These are phyloP conservation scores for Diadumene lineata DNA, from an alignment of 92 coral and sea anemone species.

Conservation along the genomic window DNA sequence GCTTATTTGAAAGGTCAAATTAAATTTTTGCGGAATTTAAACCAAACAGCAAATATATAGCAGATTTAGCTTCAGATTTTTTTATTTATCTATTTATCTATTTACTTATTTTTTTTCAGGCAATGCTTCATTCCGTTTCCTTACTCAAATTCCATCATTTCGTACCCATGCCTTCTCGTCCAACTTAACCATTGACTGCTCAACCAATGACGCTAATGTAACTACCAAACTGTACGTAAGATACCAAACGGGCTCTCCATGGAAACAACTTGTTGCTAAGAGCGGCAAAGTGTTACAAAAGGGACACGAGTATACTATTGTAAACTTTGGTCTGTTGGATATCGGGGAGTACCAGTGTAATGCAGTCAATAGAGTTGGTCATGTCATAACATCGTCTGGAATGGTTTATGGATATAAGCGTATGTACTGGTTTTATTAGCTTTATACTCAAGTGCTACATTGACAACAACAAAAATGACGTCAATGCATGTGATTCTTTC, in stretches of 20 bases:
- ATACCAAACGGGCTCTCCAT: neutral
- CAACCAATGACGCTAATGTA: constrained; percentile 17
- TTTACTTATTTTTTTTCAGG: neutral
- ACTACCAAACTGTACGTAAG: constrained; percentile 12
- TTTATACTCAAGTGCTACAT: no score
- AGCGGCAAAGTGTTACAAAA: neutral
- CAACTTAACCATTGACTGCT: constrained; percentile 11
- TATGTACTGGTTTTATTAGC: neutral
- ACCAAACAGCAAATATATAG: no score
- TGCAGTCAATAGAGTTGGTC: constrained; percentile 2
- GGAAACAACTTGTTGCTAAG: neutral
- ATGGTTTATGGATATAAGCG: constrained; percentile 1
- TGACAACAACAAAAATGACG: no score
- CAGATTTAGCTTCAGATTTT: no score
- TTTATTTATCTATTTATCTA: no score
- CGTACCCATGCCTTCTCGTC: constrained; percentile 6
- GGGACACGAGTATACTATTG: constrained; percentile 4
- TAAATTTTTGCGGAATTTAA: no score
- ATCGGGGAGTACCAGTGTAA: constrained; percentile 27
- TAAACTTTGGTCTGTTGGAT: constrained; percentile 6
- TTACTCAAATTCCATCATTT: neutral
- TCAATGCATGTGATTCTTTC: no score
- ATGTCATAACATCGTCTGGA: neutral
- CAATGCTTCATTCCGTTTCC: neutral
- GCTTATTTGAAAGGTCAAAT: no score